Conservation (phyloP, 2,888 invertebrate genomes). For the Gymnocheta viridis region DNA sequence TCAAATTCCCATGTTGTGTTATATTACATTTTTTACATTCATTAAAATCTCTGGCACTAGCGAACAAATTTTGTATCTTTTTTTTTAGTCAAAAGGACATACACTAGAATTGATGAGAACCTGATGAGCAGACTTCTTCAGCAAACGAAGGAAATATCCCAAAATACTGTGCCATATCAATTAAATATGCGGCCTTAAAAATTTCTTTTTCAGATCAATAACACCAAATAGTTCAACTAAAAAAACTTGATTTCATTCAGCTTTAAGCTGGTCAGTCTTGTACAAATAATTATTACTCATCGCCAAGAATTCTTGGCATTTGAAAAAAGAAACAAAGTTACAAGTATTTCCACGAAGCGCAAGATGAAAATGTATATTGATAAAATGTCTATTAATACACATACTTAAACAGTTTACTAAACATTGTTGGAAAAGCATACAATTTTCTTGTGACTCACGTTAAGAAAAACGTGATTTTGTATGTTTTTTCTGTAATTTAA, state of each 20-base stretch:
- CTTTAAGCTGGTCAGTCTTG: neutral
- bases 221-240: neutral
- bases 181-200: too few relatives aligned
- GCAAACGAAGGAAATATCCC: too few relatives aligned
- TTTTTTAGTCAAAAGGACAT: too few relatives aligned
- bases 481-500: neutral
- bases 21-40: too few relatives aligned
- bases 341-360: neutral
- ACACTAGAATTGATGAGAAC: too few relatives aligned
- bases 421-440: neutral
- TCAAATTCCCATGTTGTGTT: too few relatives aligned
- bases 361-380: slow-evolving; percentile 10
- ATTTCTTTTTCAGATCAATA: neutral
- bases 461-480: slow-evolving; percentile 45
- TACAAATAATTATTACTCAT: slow-evolving; percentile 36
- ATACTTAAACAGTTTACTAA: neutral
- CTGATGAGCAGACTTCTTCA: too few relatives aligned
- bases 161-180: too few relatives aligned
- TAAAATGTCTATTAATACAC: neutral
- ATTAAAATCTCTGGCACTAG: too few relatives aligned
- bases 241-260: neutral
- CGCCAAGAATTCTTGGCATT: slow-evolving; percentile 5
- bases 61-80: too few relatives aligned
- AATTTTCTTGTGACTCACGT: slow-evolving; percentile 49
- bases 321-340: neutral